A percentile compares a stretch with the other conserved stretches of the same genome.
Conservation (phyloP, 2,888 invertebrate genomes). For the Aplocera efformata region DNA sequence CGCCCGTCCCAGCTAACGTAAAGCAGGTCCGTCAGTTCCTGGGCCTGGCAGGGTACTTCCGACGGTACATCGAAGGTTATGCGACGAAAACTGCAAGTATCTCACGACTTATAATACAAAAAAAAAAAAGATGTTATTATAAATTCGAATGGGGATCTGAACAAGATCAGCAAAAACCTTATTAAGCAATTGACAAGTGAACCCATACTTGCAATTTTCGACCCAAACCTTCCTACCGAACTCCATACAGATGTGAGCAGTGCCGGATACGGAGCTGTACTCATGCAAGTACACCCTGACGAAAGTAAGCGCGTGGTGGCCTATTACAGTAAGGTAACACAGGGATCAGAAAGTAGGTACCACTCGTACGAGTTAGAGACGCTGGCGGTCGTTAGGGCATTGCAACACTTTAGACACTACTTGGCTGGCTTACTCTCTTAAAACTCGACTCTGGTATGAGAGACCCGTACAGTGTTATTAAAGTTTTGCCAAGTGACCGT, state of each 20-base stretch:
- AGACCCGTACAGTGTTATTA: too few species aligned
- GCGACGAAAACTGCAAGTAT: conserved; percentile 15
- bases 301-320: conserved; percentile 15
- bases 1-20: too few species aligned
- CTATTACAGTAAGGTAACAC: conserved; percentile 20
- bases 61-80: conserved; percentile 13
- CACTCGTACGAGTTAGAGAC: conserved; percentile 30
- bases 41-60: not conserved
- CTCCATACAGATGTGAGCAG: conserved; percentile 18
- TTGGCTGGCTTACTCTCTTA: conserved; percentile 25
- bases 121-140: conserved; percentile 3
- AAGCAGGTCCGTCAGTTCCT: not conserved
- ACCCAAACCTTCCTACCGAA: conserved; percentile 14
- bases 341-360: conserved; percentile 26
- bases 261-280: conserved; percentile 22
- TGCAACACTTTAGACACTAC: conserved; percentile 31
- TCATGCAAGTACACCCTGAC: conserved; percentile 11
- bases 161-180: conserved; percentile 8
- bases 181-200: conserved; percentile 15
- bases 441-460: too few species aligned
- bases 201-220: conserved; percentile 19
- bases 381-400: conserved; percentile 24
- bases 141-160: conserved; percentile 9
- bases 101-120: conserved; percentile 1
- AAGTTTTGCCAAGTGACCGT: too few species aligned